Percentiles rank a stretch among this genome's conserved stretches.
These are phyloP conservation scores for Probaryconus sp. DNA, from an alignment of 1,140 invertebrate genomes.

Conservation along the genomic window DNA sequence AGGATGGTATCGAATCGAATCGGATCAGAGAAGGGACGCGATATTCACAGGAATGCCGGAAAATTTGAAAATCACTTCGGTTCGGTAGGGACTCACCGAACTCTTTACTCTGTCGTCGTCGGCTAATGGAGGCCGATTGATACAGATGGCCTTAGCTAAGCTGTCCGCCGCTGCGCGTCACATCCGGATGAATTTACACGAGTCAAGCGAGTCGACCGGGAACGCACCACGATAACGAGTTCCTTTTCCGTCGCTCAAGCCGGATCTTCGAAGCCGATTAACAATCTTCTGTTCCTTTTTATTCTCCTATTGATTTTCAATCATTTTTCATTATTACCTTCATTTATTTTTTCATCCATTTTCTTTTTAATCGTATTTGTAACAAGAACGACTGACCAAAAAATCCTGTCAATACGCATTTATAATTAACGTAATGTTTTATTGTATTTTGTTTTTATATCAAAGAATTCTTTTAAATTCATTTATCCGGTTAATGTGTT, in stretches of 20 bases:
- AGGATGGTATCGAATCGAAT: too few species aligned
- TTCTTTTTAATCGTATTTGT: too few species aligned
- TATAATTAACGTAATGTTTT: too few species aligned
- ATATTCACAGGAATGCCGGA: conserved; percentile 52
- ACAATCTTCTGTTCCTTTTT: conserved; percentile 54
- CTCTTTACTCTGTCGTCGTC: too few species aligned
- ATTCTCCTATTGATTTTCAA: conserved; percentile 47
- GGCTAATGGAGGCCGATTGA: conserved; percentile 72
- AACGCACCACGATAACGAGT: conserved; percentile 68
- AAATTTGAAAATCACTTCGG: conserved; percentile 62
- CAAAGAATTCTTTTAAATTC: too few species aligned
- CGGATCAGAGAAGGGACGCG: conserved; percentile 1
- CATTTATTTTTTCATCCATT: too few species aligned
- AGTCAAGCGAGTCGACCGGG: conserved; percentile 71
- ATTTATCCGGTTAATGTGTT: too few species aligned
- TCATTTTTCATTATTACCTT: conserved; percentile 22
- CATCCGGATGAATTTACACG: conserved; percentile 77
- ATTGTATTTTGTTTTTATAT: too few species aligned
- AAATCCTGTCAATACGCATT: too few species aligned
- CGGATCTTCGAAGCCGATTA: conserved; percentile 62
- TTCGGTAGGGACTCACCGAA: too few species aligned
- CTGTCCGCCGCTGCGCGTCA: conserved; percentile 69
- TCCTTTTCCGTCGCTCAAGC: conserved; percentile 68
- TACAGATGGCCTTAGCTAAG: conserved; percentile 72
- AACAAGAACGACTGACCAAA: too few species aligned